These are phyloP conservation scores for Liolophura sinensis DNA, from an alignment of 1,140 invertebrate species.

Conservation along the genomic window DNA sequence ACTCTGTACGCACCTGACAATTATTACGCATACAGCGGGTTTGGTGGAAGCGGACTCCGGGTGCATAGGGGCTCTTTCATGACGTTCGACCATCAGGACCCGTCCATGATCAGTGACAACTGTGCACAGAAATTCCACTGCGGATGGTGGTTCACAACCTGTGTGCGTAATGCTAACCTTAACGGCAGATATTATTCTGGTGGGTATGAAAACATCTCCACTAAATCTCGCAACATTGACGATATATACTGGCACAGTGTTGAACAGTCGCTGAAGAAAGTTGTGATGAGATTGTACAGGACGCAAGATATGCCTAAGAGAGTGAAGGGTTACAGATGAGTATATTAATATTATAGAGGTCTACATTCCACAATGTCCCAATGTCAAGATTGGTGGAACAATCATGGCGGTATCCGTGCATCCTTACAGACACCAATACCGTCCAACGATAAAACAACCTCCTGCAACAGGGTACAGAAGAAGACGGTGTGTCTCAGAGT, in stretches of 20 bases:
- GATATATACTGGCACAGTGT: conserved; percentile 27
- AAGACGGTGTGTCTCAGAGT: no score
- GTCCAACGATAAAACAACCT: no score
- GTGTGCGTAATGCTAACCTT: conserved; percentile 24
- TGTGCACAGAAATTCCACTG: conserved; percentile 29
- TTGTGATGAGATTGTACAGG: conserved; percentile 13
- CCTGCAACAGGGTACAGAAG: no score
- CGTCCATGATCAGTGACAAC: conserved; percentile 13
- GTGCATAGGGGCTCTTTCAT: conserved; percentile 24
- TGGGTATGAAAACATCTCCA: conserved; percentile 8
- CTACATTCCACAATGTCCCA: no score
- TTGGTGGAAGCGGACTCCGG: conserved; percentile 22
- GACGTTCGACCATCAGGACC: conserved; percentile 14
- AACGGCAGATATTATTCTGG: conserved; percentile 22
- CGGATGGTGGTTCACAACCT: conserved; percentile 31
- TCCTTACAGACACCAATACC: no score
- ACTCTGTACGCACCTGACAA: conserved; percentile 16
- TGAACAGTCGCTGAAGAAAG: conserved; percentile 15
- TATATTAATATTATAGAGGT: no score
- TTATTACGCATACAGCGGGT: conserved; percentile 18
- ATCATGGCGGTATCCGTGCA: no score
- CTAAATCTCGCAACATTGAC: conserved; percentile 14
- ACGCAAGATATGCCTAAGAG: neutral
- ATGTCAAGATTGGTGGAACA: no score
- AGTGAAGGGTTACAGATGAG: no score